Conservation (phyloP, 2,113 vertebrate genomes). For the Taurulus bubalis region DNA sequence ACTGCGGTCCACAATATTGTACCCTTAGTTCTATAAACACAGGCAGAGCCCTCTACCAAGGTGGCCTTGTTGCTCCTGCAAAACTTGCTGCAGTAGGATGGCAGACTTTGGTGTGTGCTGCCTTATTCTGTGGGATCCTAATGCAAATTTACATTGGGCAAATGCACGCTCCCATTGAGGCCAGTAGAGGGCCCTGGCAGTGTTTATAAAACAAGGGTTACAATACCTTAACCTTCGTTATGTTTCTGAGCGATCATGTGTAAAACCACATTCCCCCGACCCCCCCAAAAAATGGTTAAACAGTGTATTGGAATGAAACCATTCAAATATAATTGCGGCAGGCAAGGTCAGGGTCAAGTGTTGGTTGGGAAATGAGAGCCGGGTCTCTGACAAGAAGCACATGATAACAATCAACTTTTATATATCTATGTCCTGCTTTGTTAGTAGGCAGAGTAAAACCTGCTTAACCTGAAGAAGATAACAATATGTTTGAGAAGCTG, state of each 20-base stretch:
- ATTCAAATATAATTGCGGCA: conserved; percentile 61
- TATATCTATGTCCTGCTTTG: conserved; percentile 41
- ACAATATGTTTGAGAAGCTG: conserved; percentile 19
- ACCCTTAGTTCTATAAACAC: background rate
- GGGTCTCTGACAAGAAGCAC: conserved; percentile 54
- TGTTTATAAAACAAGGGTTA: background rate
- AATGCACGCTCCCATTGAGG: background rate
- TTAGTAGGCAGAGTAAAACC: conserved; percentile 39
- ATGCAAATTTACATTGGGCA: background rate
- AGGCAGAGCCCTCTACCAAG: background rate
- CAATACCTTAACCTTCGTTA: background rate
- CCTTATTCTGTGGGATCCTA: background rate
- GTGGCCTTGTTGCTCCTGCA: background rate
- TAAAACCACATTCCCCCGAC: background rate
- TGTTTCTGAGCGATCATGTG: conserved; percentile 20
- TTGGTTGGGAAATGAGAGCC: conserved; percentile 58
- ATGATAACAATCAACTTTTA: conserved; percentile 56
- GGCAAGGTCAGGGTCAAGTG: conserved; percentile 67
- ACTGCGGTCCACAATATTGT: background rate
- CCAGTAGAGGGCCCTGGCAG: background rate
- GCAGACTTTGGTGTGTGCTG: background rate
- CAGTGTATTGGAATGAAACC: conserved; percentile 59
- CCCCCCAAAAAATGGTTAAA: conserved; percentile 1
- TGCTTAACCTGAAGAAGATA: conserved; percentile 33
- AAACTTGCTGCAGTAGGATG: background rate